A percentile compares a stretch with the other conserved stretches of the same genome.
phyloP scores from a whole-genome alignment of 2,888 invertebrate species.

The Cheilosia impressa region DNA sequence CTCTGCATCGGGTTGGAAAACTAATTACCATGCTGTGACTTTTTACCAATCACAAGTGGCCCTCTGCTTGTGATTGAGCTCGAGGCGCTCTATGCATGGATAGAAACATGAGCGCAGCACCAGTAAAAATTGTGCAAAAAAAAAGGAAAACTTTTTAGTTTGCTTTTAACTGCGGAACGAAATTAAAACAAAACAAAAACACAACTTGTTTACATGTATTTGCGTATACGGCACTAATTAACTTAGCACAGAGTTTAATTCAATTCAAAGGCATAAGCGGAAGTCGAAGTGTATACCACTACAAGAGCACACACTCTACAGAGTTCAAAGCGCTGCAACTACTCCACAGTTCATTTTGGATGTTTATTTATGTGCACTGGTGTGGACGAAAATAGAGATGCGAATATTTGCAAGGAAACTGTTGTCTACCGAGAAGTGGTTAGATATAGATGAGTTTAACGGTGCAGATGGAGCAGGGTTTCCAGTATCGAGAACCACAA shows the following conservation, averaged over 20 bases:
- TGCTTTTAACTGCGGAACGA: slow-evolving; percentile 16
- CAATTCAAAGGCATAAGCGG: slow-evolving; percentile 69
- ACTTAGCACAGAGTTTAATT: slow-evolving; percentile 70
- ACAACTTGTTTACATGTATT: slow-evolving; percentile 72
- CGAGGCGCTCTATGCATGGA: not conserved
- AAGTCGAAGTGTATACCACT: slow-evolving; percentile 40
- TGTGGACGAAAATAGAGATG: slow-evolving; percentile 64
- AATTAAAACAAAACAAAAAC: slow-evolving; percentile 34
- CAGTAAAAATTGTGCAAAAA: not conserved
- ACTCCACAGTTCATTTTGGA: slow-evolving; percentile 36
- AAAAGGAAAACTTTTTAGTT: slow-evolving; percentile 4
- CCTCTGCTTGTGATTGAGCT: slow-evolving; percentile 40
- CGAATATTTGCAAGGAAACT: slow-evolving; percentile 38
- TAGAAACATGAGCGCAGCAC: slow-evolving; percentile 9
- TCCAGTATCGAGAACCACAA: not conserved
- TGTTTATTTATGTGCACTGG: slow-evolving; percentile 63
- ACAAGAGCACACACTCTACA: not conserved
- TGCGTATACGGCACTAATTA: slow-evolving; percentile 67
- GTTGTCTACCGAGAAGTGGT: not conserved
- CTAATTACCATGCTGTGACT: slow-evolving; percentile 64
- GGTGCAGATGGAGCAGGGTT: slow-evolving; percentile 14
- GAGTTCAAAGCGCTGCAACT: slow-evolving; percentile 28
- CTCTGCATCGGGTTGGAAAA: slow-evolving; percentile 1
- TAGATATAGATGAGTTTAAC: slow-evolving; percentile 1
- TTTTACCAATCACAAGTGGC: slow-evolving; percentile 56